phyloP scores from a whole-genome alignment of 2,797 vertebrate genomes.

The Acomys russatus region DNA sequence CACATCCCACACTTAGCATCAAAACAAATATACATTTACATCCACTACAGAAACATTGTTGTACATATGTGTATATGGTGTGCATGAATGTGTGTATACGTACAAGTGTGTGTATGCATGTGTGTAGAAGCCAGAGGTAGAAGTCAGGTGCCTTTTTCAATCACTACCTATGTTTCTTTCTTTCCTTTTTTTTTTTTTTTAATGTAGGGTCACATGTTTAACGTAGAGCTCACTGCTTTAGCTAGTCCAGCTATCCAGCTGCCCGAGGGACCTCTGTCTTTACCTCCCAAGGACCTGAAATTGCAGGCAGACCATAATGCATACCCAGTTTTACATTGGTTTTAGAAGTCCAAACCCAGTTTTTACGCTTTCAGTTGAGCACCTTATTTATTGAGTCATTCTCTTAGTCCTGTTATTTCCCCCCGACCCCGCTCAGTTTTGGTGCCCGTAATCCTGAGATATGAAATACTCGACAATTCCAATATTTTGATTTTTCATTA shows the following conservation, averaged over 20 bases:
- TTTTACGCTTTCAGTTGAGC: neutral
- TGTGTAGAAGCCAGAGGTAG: neutral
- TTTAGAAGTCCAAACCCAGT: neutral
- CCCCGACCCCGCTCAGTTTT: too few species aligned
- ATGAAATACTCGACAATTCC: neutral
- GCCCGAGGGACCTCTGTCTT: neutral
- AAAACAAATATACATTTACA: too few species aligned
- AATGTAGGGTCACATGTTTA: neutral
- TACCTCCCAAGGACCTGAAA: neutral
- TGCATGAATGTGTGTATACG: neutral
- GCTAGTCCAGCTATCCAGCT: neutral
- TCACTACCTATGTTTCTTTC: neutral
- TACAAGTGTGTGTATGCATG: neutral
- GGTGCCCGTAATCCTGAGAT: neutral
- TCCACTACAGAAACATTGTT: neutral
- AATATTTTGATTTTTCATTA: neutral
- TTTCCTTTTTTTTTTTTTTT: neutral
- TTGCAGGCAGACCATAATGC: neutral
- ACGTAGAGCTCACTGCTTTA: neutral
- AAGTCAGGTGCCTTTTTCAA: neutral
- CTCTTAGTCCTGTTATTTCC: neutral
- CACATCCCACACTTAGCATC: too few species aligned
- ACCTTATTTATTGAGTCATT: neutral
- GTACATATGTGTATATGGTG: neutral
- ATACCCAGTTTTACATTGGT: neutral